These are phyloP conservation scores for Rhabdomys pumilio DNA, from an alignment of 2,797 vertebrate species.

Conservation along the genomic window DNA sequence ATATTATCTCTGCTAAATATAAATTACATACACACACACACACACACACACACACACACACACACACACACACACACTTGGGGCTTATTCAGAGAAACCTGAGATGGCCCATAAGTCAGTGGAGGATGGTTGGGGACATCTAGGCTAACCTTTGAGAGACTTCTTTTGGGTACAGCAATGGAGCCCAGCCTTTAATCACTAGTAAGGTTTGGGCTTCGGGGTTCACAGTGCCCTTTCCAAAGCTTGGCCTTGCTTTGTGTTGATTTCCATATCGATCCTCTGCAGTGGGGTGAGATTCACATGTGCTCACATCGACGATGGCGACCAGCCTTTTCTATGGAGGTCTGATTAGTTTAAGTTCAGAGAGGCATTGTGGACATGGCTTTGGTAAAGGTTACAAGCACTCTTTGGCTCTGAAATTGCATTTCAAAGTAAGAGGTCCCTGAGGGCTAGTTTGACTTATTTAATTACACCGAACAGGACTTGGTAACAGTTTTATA, in stretches of 20 bases:
- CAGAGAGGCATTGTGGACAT: slow-evolving; percentile 86
- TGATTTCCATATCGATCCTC: slow-evolving; percentile 79
- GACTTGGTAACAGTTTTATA: slow-evolving; percentile 89
- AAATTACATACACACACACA: background rate
- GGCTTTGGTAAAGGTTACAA: slow-evolving; percentile 88
- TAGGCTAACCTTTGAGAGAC: background rate
- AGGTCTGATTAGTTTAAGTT: slow-evolving; percentile 89
- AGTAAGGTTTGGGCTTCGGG: slow-evolving; percentile 10
- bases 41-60: no score
- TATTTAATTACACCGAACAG: slow-evolving; percentile 90
- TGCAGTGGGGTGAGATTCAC: slow-evolving; percentile 76
- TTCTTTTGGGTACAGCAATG: background rate
- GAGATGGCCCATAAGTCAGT: background rate
- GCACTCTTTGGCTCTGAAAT: slow-evolving; percentile 88
- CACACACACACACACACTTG: background rate
- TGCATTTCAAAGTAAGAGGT: slow-evolving; percentile 88
- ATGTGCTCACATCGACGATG: slow-evolving; percentile 82
- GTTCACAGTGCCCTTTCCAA: slow-evolving; percentile 50
- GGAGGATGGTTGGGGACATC: background rate
- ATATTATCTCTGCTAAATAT: slow-evolving; percentile 8
- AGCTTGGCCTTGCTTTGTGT: slow-evolving; percentile 79
- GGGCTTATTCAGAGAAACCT: background rate
- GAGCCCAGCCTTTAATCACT: background rate
- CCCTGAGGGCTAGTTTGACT: slow-evolving; percentile 89
- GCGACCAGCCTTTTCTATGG: slow-evolving; percentile 81